Evolutionary conservation across 1,140 invertebrate species (phyloP), one percentile per base, ranked within the genome.

Genomic region (Drosophila kepulauana): DNA sequence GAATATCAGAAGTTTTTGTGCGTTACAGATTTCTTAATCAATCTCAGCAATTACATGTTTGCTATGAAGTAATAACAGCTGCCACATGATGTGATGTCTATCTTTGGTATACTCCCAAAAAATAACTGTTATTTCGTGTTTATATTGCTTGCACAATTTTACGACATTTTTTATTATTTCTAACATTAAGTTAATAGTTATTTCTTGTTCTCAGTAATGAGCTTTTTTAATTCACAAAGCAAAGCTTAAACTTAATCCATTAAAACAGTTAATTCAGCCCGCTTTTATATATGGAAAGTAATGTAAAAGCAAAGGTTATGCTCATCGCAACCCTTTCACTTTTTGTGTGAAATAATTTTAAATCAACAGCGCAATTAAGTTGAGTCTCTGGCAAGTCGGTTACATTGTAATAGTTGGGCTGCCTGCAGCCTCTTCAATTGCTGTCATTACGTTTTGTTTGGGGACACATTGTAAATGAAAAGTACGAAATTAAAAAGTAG

Each of bases 371-470:
- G 30, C 65, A 68, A 41, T 74, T 62, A 62, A 52, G 57, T 48
- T 38, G 49, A 68, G 46, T 74, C 64, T 54, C 54, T 61, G 51
- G 45, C 62, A 58, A 72, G 45, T 51, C 70, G 59, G 54, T 59
- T 72, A 15, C 28, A 28, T 59, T 25, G 56, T 58, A 33, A 57
- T 66, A 71, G 69, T 51, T 66, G 43, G 7, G 33, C 13, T 10
- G 61, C 5, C 15, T 16, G 11, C 2, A 61, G 38, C 41, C 57
- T 41, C 38, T 74, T 61, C 65, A 45, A 49, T 65, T 7, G 56
- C 71, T 74, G 49, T 69, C 71, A 69, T 74, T 74, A 74, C 65
- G 46, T 74, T 68, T 74, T 74, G 65, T 74, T 69, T 35, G 48
- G 56, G 57, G 10, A 62, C 56, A 67, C 65, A 69, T 62, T 69